Percentiles rank a stretch among this genome's conserved stretches.
Conservation (phyloP, 2,888 invertebrate species). For the Morpho achilles region DNA sequence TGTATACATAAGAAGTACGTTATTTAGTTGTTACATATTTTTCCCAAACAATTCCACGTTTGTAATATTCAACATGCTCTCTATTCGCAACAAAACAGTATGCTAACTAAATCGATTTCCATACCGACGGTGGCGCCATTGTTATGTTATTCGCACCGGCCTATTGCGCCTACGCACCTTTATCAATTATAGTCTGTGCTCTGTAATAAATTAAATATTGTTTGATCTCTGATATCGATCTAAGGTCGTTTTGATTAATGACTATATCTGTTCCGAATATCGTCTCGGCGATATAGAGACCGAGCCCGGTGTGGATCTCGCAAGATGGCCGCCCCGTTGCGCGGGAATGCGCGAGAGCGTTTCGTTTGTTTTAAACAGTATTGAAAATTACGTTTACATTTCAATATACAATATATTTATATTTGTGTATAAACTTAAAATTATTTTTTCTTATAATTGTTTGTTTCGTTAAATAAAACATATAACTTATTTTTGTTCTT, state of each 20-base stretch:
- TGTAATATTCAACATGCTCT: slow-evolving; percentile 14
- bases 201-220: slow-evolving; percentile 71
- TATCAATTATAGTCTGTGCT: slow-evolving; percentile 62
- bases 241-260: slow-evolving; percentile 69
- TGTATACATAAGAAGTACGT: slow-evolving; percentile 5
- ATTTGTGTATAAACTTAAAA: too few species aligned
- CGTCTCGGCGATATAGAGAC: slow-evolving; percentile 44
- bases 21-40: slow-evolving; percentile 5
- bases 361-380: slow-evolving; percentile 10
- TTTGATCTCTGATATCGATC: slow-evolving; percentile 68
- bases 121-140: slow-evolving; percentile 67
- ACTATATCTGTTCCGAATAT: slow-evolving; percentile 61
- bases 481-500: too few species aligned
- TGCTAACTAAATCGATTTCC: slow-evolving; percentile 45
- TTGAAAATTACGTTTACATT: too few species aligned
- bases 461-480: too few species aligned
- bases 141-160: slow-evolving; percentile 58
- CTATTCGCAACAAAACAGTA: slow-evolving; percentile 29
- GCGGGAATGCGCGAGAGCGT: slow-evolving; percentile 36
- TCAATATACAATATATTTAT: too few species aligned
- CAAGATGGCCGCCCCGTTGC: slow-evolving; percentile 71
- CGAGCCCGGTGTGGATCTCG: slow-evolving; percentile 50
- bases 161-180: slow-evolving; percentile 64
- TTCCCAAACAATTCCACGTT: slow-evolving; percentile 14
- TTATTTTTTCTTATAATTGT: neutral